Conservation (phyloP, 2,888 invertebrate species). For the Spilosoma lubricipeda region DNA sequence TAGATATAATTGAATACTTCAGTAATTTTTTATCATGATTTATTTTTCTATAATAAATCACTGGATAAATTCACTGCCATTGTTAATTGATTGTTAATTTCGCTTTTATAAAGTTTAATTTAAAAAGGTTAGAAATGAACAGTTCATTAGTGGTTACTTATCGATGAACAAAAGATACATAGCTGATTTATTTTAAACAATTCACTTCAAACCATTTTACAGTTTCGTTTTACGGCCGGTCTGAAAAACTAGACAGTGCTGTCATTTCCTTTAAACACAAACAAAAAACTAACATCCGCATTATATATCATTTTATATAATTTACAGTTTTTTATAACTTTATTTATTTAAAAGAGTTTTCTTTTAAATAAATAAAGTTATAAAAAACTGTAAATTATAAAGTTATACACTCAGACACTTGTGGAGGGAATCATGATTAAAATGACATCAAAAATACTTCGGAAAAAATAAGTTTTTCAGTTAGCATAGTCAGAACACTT, state of each 20-base stretch:
- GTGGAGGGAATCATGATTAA: no score
- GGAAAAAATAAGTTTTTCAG: no score
- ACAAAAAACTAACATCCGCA: neutral
- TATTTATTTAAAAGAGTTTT: no score
- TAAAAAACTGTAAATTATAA: no score
- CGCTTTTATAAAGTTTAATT: no score
- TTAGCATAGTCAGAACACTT: no score
- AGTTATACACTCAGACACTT: no score
- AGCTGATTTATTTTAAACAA: neutral
- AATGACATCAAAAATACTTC: no score
- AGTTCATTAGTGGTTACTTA: neutral
- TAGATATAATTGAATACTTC: no score
- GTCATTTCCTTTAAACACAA: neutral
- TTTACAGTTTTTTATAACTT: no score
- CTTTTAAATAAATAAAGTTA: no score
- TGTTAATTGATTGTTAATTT: neutral
- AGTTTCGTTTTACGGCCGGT: neutral
- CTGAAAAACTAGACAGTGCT: neutral
- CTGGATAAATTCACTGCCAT: neutral
- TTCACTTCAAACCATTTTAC: neutral
- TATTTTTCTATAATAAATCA: neutral
- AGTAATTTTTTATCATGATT: neutral
- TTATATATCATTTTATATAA: conserved; percentile 14
- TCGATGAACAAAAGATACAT: neutral
- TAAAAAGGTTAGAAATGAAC: no score